Conservation (phyloP, 2,797 vertebrate species). For the Brachymystax lenok region DNA sequence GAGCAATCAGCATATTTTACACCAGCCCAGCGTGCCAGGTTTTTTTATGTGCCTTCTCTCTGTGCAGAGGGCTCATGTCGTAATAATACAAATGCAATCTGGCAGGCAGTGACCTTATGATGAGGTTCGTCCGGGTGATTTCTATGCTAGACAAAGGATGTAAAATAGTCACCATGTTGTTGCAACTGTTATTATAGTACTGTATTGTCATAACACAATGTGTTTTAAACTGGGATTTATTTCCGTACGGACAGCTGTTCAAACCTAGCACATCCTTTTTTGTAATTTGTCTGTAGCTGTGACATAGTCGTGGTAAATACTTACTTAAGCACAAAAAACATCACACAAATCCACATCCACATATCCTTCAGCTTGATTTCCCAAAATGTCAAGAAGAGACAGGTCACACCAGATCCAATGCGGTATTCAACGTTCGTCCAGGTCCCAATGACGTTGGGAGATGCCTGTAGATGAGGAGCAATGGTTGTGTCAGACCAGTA, state of each 20-base stretch:
- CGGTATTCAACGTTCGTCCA: too few species aligned
- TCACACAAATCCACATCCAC: too few species aligned
- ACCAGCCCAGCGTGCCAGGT: slow-evolving; percentile 26
- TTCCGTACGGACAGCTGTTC: slow-evolving; percentile 1
- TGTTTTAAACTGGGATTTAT: not conserved
- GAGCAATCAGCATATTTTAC: slow-evolving; percentile 74
- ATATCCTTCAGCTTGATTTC: too few species aligned
- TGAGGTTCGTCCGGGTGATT: slow-evolving; percentile 39
- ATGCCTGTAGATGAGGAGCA: slow-evolving; percentile 66
- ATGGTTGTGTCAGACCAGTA: slow-evolving; percentile 63
- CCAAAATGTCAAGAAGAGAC: too few species aligned
- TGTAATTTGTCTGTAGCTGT: too few species aligned
- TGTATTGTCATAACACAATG: slow-evolving; percentile 22
- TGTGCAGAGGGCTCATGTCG: slow-evolving; percentile 31
- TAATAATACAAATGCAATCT: slow-evolving; percentile 16
- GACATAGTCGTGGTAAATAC: too few species aligned
- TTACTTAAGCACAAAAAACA: too few species aligned
- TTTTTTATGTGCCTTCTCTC: slow-evolving; percentile 29
- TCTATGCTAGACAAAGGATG: slow-evolving; percentile 48
- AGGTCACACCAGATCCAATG: too few species aligned
- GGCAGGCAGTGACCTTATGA: slow-evolving; percentile 50
- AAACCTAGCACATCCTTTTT: too few species aligned
- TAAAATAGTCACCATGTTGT: slow-evolving; percentile 30
- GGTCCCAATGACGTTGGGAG: too few species aligned
- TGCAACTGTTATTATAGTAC: slow-evolving; percentile 37